Percentiles rank a stretch among this genome's conserved stretches.
Conservation (phyloP, 1,140 invertebrate species). For the Druon quercuslanigerum region DNA sequence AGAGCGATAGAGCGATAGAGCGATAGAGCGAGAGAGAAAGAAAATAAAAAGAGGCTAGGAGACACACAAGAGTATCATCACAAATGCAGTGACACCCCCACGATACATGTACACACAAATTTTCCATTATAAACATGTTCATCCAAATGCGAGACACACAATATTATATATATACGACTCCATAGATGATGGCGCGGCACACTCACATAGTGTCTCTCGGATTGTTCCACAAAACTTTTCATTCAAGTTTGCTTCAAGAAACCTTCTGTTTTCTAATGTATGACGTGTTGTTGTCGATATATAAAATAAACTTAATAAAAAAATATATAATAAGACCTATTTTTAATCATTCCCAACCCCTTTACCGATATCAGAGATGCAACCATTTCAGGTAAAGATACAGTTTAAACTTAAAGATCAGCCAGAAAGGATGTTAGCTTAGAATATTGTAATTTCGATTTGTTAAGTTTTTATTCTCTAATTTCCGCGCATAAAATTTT, state of each 20-base stretch:
- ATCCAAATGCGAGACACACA: slow-evolving; percentile 69
- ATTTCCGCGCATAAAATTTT: too few relatives aligned
- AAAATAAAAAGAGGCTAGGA: slow-evolving; percentile 49
- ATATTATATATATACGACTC: slow-evolving; percentile 76
- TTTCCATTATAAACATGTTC: slow-evolving; percentile 55
- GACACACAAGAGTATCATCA: slow-evolving; percentile 71
- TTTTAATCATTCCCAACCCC: background rate
- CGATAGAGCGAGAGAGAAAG: slow-evolving; percentile 50
- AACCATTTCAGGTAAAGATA: too few relatives aligned
- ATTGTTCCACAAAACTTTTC: slow-evolving; percentile 77
- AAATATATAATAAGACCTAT: slow-evolving; percentile 60
- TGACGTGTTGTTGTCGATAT: slow-evolving; percentile 78
- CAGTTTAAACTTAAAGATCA: too few relatives aligned
- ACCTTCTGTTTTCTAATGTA: slow-evolving; percentile 78
- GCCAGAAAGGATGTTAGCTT: too few relatives aligned
- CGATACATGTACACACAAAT: slow-evolving; percentile 53
- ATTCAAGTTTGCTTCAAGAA: slow-evolving; percentile 77
- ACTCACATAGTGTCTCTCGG: slow-evolving; percentile 77
- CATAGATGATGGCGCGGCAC: slow-evolving; percentile 77
- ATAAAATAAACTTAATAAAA: slow-evolving; percentile 78
- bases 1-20: slow-evolving; percentile 54
- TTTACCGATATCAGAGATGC: too few relatives aligned
- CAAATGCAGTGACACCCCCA: slow-evolving; percentile 53
- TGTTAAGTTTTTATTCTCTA: too few relatives aligned
- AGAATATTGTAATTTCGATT: too few relatives aligned